These are phyloP conservation scores for Dasypogon diadema DNA, from an alignment of 2,888 invertebrate genomes.

Conservation along the genomic window DNA sequence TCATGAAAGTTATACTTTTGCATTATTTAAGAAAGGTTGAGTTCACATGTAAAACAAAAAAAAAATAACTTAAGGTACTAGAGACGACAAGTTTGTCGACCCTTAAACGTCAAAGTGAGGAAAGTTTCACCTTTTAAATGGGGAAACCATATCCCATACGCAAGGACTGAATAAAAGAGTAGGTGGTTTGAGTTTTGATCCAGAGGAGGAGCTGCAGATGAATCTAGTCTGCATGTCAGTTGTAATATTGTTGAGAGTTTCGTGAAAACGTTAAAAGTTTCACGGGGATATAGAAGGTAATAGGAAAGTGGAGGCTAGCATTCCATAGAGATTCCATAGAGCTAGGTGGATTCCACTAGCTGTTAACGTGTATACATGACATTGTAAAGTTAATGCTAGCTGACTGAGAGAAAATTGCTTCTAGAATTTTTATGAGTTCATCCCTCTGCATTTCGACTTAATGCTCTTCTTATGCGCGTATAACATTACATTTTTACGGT, in stretches of 20 bases:
- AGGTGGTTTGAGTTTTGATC: background rate
- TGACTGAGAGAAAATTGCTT: constrained; percentile 55
- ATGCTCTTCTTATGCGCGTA: constrained; percentile 9
- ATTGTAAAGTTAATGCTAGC: constrained; percentile 54
- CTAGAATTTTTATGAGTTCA: constrained; percentile 54
- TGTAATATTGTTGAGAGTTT: background rate
- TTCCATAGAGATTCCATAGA: background rate
- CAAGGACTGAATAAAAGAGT: background rate
- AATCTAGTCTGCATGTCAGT: background rate
- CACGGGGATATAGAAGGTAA: background rate
- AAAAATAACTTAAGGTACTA: no score
- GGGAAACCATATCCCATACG: no score
- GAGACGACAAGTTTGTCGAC: no score
- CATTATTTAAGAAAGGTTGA: no score
- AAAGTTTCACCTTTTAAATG: no score
- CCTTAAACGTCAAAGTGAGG: no score
- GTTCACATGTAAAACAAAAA: no score
- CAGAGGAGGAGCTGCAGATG: background rate
- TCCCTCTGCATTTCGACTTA: constrained; percentile 51
- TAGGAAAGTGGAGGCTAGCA: background rate
- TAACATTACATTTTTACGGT: background rate
- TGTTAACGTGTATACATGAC: constrained; percentile 20
- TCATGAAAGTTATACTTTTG: no score
- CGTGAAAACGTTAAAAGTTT: background rate
- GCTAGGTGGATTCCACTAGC: background rate